Percentiles rank a stretch among this genome's conserved stretches.
These are phyloP conservation scores for Drosophila subpulchrella DNA, from an alignment of 1,140 invertebrate genomes.

Conservation along the genomic window DNA sequence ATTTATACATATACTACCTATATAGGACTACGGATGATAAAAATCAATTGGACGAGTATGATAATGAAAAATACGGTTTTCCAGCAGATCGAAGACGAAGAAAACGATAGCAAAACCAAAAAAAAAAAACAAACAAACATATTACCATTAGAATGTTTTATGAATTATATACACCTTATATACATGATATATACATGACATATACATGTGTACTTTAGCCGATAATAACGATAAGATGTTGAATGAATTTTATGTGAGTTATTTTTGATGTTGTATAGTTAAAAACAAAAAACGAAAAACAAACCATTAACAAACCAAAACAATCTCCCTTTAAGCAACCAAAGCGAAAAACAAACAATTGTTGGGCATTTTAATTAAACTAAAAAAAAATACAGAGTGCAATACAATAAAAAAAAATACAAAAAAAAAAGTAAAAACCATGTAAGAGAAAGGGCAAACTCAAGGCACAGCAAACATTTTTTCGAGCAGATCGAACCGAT, in stretches of 20 bases:
- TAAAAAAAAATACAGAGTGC: slow-evolving; percentile 44
- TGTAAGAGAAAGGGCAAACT: slow-evolving; percentile 21
- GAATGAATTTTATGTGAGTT: slow-evolving; percentile 79
- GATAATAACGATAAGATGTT: slow-evolving; percentile 70
- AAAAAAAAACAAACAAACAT: slow-evolving; percentile 39
- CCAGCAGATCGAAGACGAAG: slow-evolving; percentile 34
- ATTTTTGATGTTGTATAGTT: slow-evolving; percentile 78
- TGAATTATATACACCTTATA: slow-evolving; percentile 79
- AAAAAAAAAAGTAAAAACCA: slow-evolving; percentile 20
- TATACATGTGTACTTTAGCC: slow-evolving; percentile 43
- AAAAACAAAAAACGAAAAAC: slow-evolving; percentile 26
- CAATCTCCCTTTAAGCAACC: slow-evolving; percentile 43
- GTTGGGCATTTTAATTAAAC: slow-evolving; percentile 58
- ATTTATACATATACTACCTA: slow-evolving; percentile 47
- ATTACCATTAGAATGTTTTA: slow-evolving; percentile 78
- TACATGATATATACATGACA: slow-evolving; percentile 53
- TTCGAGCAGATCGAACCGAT: slow-evolving; percentile 33
- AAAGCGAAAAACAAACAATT: slow-evolving; percentile 43
- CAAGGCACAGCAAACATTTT: slow-evolving; percentile 40
- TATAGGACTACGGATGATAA: slow-evolving; percentile 32
- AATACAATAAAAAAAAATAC: slow-evolving; percentile 67
- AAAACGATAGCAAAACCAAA: slow-evolving; percentile 23
- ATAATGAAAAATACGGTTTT: slow-evolving; percentile 51
- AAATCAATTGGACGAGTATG: slow-evolving; percentile 42
- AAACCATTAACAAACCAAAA: slow-evolving; percentile 41